These are phyloP conservation scores for Diceros bicornis DNA, from an alignment of 2,797 vertebrate species.

Conservation along the genomic window DNA sequence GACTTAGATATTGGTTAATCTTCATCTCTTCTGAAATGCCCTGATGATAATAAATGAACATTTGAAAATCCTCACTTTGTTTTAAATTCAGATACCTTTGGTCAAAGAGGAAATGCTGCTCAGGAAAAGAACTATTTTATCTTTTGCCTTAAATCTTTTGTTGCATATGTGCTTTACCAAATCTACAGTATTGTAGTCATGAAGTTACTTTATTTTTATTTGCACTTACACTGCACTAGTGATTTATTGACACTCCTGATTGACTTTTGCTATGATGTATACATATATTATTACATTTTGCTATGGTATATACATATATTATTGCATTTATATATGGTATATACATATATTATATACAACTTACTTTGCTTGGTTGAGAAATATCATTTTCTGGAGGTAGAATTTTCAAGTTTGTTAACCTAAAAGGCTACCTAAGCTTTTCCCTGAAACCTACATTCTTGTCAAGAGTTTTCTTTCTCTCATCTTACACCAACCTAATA, in stretches of 20 bases:
- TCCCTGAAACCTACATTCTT: not conserved
- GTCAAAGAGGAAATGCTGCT: not conserved
- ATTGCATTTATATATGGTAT: too few relatives aligned
- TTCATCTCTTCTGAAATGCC: not conserved
- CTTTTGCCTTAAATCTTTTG: not conserved
- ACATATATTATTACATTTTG: too few relatives aligned
- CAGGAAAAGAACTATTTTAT: not conserved
- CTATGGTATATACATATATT: too few relatives aligned
- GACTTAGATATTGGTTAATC: not conserved
- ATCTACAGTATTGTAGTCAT: not conserved
- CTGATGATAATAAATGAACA: not conserved
- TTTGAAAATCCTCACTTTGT: not conserved
- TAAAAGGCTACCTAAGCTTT: not conserved
- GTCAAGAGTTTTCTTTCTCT: not conserved
- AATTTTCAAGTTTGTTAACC: not conserved
- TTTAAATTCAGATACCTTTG: not conserved
- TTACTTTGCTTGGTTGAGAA: not conserved
- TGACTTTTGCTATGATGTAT: not conserved
- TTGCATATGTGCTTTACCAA: not conserved
- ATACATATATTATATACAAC: not conserved
- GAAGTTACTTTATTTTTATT: not conserved
- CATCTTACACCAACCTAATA: not conserved
- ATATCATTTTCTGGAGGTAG: not conserved
- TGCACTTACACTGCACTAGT: not conserved
- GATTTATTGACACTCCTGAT: not conserved